These are phyloP conservation scores for Pegoplata infirma DNA, from an alignment of 2,888 invertebrate genomes.

Conservation along the genomic window DNA sequence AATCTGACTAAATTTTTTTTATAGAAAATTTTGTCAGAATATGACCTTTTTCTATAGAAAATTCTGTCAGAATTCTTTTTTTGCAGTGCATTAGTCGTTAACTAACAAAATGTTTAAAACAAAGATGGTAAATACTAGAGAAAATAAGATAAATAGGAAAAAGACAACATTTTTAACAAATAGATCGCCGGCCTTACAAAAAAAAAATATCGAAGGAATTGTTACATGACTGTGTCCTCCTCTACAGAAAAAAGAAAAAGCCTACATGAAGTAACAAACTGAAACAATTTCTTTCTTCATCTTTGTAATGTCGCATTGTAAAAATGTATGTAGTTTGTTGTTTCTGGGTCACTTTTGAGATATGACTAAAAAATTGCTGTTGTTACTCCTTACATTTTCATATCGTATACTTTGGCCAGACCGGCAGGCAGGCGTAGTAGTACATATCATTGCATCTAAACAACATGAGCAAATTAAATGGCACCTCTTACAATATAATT, in stretches of 20 bases:
- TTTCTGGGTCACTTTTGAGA: slow-evolving; percentile 43
- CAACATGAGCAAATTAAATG: slow-evolving; percentile 65
- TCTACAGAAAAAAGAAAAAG: slow-evolving; percentile 14
- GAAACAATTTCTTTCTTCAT: not conserved
- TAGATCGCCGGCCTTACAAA: slow-evolving; percentile 23
- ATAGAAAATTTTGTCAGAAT: too few species aligned
- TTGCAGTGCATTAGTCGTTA: not conserved
- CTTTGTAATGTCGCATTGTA: not conserved
- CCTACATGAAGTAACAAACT: slow-evolving; percentile 23
- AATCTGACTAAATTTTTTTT: too few species aligned
- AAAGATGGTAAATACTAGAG: slow-evolving; percentile 34
- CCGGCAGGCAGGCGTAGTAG: too few species aligned
- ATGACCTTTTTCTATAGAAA: too few species aligned
- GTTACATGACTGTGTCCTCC: slow-evolving; percentile 28
- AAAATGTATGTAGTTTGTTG: not conserved
- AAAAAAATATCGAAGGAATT: too few species aligned
- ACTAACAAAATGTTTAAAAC: slow-evolving; percentile 46
- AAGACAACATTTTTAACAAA: slow-evolving; percentile 52
- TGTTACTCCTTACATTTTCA: slow-evolving; percentile 24
- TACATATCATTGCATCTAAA: slow-evolving; percentile 60
- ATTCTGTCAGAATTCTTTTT: too few species aligned
- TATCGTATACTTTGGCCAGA: slow-evolving; percentile 31
- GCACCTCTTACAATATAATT: slow-evolving; percentile 64
- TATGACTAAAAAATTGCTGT: slow-evolving; percentile 33
- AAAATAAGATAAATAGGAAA: slow-evolving; percentile 6